phyloP scores from a whole-genome alignment of 2,797 vertebrate species.

The Pogonophryne albipinna region DNA sequence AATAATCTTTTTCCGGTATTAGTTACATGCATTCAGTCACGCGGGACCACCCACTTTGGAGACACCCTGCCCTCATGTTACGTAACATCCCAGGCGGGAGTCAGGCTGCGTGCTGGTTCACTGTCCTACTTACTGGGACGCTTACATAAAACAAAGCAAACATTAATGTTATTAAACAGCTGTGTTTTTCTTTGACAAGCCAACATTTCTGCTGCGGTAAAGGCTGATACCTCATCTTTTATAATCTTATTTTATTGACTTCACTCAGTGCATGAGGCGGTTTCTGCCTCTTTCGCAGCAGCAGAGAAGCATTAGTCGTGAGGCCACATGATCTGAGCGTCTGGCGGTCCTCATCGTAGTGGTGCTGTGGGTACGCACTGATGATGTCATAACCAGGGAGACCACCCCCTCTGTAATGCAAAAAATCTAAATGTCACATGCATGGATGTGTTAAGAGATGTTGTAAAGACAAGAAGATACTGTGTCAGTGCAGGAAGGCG shows the following conservation, averaged over 20 bases:
- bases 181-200: neutral
- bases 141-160: neutral
- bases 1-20: neutral
- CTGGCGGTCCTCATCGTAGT: slow-evolving; percentile 81
- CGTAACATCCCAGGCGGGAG: neutral
- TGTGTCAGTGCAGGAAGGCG: neutral
- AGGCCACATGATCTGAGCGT: slow-evolving; percentile 88
- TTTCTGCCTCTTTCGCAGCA: slow-evolving; percentile 75
- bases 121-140: neutral
- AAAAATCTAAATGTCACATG: slow-evolving; percentile 1
- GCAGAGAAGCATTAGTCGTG: slow-evolving; percentile 80
- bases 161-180: neutral
- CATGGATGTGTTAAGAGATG: too few species aligned
- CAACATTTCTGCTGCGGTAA: neutral
- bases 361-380: slow-evolving; percentile 84
- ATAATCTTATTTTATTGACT: slow-evolving; percentile 2
- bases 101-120: neutral
- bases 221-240: neutral
- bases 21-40: neutral
- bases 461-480: neutral
- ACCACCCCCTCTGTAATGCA: slow-evolving; percentile 76
- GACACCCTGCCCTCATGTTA: neutral
- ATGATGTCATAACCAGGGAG: slow-evolving; percentile 88
- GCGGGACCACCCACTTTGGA: neutral
- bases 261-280: neutral